These are phyloP conservation scores for Scaptomyza parva DNA, from an alignment of 2,888 invertebrate species.

Conservation along the genomic window DNA sequence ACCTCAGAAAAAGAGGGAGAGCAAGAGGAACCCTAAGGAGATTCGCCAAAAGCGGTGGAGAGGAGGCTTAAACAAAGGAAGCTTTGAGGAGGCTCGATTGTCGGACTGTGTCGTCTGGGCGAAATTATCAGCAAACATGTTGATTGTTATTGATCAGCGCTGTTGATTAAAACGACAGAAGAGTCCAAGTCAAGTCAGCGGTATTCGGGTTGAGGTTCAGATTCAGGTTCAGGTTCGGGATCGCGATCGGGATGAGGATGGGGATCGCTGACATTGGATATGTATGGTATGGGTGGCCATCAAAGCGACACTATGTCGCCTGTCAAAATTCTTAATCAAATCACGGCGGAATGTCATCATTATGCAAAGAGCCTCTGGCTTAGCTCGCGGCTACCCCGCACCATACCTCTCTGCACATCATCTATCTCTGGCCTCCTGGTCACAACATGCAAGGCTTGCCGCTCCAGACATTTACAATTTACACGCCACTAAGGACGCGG, in stretches of 20 bases:
- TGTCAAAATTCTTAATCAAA: conserved; percentile 83
- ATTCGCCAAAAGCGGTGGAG: no score
- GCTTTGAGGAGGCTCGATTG: conserved; percentile 29
- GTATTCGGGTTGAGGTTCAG: conserved; percentile 9
- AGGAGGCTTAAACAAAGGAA: not conserved
- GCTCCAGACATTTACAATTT: conserved; percentile 67
- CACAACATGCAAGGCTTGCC: conserved; percentile 51
- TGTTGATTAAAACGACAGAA: conserved; percentile 77
- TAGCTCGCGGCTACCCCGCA: conserved; percentile 27
- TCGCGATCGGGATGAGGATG: conserved; percentile 13
- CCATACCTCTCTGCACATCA: not conserved
- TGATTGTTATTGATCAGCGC: conserved; percentile 81
- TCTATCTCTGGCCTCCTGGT: not conserved
- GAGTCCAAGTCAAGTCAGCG: conserved; percentile 16
- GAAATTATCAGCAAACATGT: conserved; percentile 81
- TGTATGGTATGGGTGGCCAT: conserved; percentile 78
- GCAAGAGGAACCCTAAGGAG: not conserved
- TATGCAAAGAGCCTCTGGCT: conserved; percentile 71
- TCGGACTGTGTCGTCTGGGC: conserved; percentile 41
- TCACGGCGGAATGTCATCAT: conserved; percentile 83
- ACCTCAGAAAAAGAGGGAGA: not conserved
- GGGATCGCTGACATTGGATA: conserved; percentile 71
- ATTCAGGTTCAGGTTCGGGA: conserved; percentile 1
- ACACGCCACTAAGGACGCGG: conserved; percentile 30
- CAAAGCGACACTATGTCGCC: conserved; percentile 82